Conservation (phyloP, 2,888 invertebrate species). For the Balanococcus diminutus region DNA sequence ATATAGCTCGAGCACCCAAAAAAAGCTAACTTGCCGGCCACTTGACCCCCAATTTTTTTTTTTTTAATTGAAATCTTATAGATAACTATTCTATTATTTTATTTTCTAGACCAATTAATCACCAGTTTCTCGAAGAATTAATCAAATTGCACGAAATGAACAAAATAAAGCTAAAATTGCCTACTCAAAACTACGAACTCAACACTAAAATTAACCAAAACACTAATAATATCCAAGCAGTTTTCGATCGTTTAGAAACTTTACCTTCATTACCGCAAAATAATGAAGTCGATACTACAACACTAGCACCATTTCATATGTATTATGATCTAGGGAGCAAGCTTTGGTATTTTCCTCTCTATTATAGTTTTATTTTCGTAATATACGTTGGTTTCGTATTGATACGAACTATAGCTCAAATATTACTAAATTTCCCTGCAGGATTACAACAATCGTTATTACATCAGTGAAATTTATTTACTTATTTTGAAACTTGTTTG, state of each 20-base stretch:
- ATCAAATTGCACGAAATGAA: neutral
- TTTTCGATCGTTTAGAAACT: constrained; percentile 8
- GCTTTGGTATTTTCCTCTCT: constrained; percentile 48
- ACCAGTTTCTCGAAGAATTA: neutral
- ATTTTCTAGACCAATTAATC: neutral
- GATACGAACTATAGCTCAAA: constrained; percentile 1
- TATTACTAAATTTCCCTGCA: constrained; percentile 9
- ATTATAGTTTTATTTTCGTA: constrained; percentile 46
- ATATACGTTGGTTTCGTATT: constrained; percentile 44
- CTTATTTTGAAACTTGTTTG: constrained; percentile 7
- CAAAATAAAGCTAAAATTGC: neutral
- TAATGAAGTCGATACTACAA: neutral
- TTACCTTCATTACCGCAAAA: neutral
- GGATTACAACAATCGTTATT: constrained; percentile 29
- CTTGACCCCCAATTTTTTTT: no score
- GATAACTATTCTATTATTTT: neutral
- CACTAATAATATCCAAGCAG: neutral
- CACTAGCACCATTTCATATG: neutral
- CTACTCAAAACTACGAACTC: neutral
- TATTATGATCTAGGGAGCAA: constrained; percentile 44
- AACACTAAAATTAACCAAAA: neutral
- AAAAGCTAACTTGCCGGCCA: no score
- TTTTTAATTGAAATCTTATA: neutral
- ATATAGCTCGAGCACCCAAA: no score
- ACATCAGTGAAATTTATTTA: neutral